Base-by-base conservation (phyloP, 2,797 vertebrate species). In the Austrolebias charrua region DNA sequence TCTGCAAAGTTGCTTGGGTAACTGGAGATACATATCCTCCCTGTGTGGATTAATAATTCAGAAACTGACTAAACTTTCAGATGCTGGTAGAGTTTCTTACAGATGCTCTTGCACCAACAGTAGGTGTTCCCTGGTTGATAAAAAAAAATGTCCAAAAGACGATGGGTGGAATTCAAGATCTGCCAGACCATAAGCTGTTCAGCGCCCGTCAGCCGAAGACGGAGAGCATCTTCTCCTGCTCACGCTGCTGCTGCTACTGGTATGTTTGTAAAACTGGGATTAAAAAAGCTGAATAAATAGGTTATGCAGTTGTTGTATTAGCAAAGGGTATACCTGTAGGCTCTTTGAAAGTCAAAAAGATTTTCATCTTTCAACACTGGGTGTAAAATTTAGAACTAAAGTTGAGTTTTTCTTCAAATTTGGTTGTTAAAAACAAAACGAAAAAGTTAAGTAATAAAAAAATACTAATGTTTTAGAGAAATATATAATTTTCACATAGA, bases 31-130 rank as follows among this genome's bases (percentile, higher is more conserved):
- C 70, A 66, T 89, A 47, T 38, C 93, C 86, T 85, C 90, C 88
- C 86, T 71, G 58, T 13, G 55, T 6, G 58, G 87, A 92, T 98
- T 66, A 96, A 97, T 97, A 92, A 97, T 97, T 96, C 13, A 96
- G 76, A 66, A 73, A 28, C 60, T 63, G 67, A 10, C 19, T 44
- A 83, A 91, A 90, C 89, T 90, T 91, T 88, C 88, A 91, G 80
- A 81, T 67, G 79, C 76, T 50, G 51, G 11, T 13, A 10, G 61
- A 19, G 83, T 59, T 70, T 80, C 82, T 63, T 78, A 49, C n/a
- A 75, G 76, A 85, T 38, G 44, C 38, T 74, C 74, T 71, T 69
- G 59, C 45, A 59, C 63, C 60, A 48, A 71, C 54, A 45, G 46
- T 3, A 2, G 60, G 66, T 51, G 63, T 58, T 80, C 55, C 73